phyloP scores from a whole-genome alignment of 2,113 vertebrate genomes.

The Odontophorus gujanensis region DNA sequence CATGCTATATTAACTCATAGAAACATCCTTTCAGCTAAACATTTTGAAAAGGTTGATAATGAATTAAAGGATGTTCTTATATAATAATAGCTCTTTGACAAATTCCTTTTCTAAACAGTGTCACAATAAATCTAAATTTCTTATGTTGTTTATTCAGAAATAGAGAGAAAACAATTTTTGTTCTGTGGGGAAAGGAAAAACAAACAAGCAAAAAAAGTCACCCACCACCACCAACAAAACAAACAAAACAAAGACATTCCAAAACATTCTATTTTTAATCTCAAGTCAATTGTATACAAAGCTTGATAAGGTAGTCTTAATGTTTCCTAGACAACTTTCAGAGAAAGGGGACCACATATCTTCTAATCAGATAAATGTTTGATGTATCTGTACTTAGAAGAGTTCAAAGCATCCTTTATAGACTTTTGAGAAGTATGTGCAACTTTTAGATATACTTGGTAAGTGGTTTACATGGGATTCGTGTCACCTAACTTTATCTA shows the following conservation, averaged over 20 bases:
- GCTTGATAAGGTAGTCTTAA: conserved; percentile 18
- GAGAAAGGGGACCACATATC: neutral
- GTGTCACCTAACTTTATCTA: neutral
- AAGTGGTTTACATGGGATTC: neutral
- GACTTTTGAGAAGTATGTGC: neutral
- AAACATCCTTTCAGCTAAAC: neutral
- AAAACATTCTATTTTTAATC: neutral
- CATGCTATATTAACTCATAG: neutral
- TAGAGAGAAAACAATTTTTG: neutral
- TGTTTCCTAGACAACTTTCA: neutral
- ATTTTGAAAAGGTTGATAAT: neutral
- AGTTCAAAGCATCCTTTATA: neutral
- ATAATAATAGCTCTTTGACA: neutral
- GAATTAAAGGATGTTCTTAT: neutral
- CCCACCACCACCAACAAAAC: neutral
- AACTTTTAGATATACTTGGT: neutral
- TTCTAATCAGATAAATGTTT: neutral
- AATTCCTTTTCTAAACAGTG: neutral
- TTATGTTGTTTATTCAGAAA: neutral
- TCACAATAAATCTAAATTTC: neutral
- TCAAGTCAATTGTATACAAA: neutral
- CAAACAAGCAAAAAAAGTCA: too few species aligned
- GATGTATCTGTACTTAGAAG: neutral
- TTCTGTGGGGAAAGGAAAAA: neutral
- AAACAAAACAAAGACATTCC: neutral